A percentile compares a stretch with the other conserved stretches of the same genome.
Conservation (phyloP, 2,888 invertebrate species). For the Cantharis flavilabris region DNA sequence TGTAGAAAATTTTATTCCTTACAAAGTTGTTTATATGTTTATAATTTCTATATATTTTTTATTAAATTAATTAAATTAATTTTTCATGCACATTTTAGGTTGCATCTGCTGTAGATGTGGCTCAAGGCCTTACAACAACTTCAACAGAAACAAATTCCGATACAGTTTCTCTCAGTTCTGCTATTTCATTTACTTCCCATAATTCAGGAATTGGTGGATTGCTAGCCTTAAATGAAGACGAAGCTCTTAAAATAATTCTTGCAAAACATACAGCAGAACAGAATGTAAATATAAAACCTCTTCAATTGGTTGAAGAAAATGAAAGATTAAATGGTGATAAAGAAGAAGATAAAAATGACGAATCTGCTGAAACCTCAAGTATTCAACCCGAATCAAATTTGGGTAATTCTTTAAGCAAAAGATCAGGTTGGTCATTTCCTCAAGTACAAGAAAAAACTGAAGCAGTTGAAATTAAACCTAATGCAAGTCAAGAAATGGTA, state of each 20-base stretch:
- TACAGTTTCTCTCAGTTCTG: constrained; percentile 50
- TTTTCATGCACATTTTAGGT: constrained; percentile 49
- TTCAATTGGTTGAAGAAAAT: constrained; percentile 3
- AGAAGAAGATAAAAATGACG: constrained; percentile 20
- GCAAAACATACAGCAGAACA: constrained; percentile 54
- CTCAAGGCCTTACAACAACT: constrained; percentile 56
- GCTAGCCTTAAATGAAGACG: constrained; percentile 68
- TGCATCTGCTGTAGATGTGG: constrained; percentile 79
- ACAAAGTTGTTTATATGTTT: neutral
- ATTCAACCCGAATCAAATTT: constrained; percentile 45
- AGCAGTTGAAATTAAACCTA: constrained; percentile 5
- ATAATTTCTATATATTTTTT: neutral
- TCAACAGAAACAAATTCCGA: constrained; percentile 45
- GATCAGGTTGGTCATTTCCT: constrained; percentile 68
- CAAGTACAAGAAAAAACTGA: constrained; percentile 38
- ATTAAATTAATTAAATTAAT: neutral
- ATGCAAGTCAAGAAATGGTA: neutral
- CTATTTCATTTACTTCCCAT: constrained; percentile 54
- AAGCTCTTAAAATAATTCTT: constrained; percentile 72
- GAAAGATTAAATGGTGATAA: neutral
- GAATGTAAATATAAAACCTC: constrained; percentile 1
- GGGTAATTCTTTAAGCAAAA: constrained; percentile 69
- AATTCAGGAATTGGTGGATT: constrained; percentile 59
- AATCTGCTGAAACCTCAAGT: constrained; percentile 34
- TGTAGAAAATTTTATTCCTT: no score